Evolutionary conservation across 2,113 vertebrate species (phyloP), one percentile per base, ranked within the genome.

Genomic region (Eidolon helvum): DNA sequence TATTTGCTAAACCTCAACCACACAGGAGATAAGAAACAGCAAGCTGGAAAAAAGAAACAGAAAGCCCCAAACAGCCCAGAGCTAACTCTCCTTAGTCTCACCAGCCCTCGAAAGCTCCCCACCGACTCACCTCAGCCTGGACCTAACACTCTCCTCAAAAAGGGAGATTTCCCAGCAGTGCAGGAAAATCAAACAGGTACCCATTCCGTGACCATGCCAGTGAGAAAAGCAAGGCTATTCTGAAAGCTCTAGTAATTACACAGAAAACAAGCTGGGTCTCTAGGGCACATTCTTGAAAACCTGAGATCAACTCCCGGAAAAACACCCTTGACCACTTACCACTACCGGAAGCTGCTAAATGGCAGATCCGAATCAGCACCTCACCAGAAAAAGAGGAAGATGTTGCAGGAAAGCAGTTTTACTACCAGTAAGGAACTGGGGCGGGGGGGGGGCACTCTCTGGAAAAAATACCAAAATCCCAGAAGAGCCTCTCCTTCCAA

Each of bases 241-340:
- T 59, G 57, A 90, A 91, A 87, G 72, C 89, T 95, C 53, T 63
- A 55, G 43, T 38, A 82, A 95, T 90, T 78, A 87, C 84, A 97
- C 0, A 97, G 84, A 96, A 97, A 95, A 96, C 82, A 95, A 72
- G 91, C 72, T 38, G 28, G 55, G 50, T 96, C 95, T 90, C 92
- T 74, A 90, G 90, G 55, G 86, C 69, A 48, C 96, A 93, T 91
- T 93, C 87, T 92, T 93, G 77, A 87, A 97, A 96, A 94, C 85
- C 92, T 95, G 61, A 93, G 57, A 92, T 83, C 95, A 84, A 91
- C 89, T 86, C 88, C 91, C 3, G 22, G 90, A 96, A 93, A 92
- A 94, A 86, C 45, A 78, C 82, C 82, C 85, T 93, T 96, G 96
- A 95, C 97, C 87, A 95, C 98, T 98, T 96, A 98, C 97, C 97